Percentiles rank a stretch among this genome's conserved stretches.
Conservation (phyloP, 2,888 invertebrate genomes). For the Capitulum mitella region DNA sequence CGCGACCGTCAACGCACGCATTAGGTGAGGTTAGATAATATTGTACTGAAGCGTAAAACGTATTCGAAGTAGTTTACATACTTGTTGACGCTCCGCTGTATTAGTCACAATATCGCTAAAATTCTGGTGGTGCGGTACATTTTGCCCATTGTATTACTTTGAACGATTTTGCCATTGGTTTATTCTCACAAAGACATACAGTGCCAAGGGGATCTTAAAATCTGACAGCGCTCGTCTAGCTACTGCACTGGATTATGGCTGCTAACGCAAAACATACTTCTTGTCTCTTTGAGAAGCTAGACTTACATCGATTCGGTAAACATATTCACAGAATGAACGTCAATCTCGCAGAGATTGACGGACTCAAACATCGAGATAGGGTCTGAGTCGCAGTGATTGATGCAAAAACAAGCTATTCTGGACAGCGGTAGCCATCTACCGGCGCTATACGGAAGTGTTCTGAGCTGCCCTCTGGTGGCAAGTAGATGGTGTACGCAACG, state of each 20-base stretch:
- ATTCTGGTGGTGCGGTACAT: not conserved
- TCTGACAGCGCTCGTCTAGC: not conserved
- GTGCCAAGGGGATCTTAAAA: not conserved
- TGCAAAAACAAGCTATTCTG: not conserved
- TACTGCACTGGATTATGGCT: not conserved
- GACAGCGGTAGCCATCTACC: not conserved
- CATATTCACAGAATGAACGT: no score
- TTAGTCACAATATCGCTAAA: not conserved
- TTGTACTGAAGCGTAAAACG: not conserved
- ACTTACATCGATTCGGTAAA: no score
- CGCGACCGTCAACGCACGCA: not conserved
- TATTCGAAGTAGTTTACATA: not conserved
- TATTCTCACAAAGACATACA: conserved; percentile 16
- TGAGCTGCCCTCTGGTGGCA: not conserved
- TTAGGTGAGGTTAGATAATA: not conserved
- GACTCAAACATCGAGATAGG: no score
- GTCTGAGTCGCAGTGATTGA: no score
- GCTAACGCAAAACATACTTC: not conserved
- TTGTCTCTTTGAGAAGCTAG: no score
- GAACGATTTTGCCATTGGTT: not conserved
- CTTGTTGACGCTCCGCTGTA: not conserved
- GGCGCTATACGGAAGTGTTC: conserved; percentile 7
- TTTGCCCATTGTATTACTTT: no score
- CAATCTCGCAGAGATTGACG: no score
- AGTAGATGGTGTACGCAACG: not conserved